phyloP scores from a whole-genome alignment of 1,140 invertebrate species.

The Solenopsis fugax region DNA sequence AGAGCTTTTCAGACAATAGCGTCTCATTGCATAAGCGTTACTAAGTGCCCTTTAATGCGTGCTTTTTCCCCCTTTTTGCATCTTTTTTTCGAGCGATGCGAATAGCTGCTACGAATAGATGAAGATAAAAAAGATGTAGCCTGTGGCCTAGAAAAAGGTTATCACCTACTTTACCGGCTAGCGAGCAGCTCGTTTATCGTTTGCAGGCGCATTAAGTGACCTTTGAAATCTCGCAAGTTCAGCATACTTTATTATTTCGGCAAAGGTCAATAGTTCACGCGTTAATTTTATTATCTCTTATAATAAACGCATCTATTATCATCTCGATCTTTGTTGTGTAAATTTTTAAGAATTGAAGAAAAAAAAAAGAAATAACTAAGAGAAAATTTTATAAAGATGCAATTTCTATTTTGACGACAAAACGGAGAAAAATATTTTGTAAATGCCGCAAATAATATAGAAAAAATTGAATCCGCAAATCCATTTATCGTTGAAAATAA shows the following conservation, averaged over 20 bases:
- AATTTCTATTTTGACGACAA: not conserved
- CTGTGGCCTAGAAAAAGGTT: slow-evolving; percentile 61
- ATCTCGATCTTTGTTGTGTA: not conserved
- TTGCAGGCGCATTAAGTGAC: slow-evolving; percentile 55
- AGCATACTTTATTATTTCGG: slow-evolving; percentile 62
- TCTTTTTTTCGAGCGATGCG: not conserved
- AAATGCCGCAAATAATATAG: not conserved
- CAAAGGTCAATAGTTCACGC: slow-evolving; percentile 58
- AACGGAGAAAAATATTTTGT: not conserved
- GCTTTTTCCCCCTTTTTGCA: not conserved
- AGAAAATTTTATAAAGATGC: not conserved
- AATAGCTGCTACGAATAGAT: slow-evolving; percentile 22
- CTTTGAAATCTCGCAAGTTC: slow-evolving; percentile 58
- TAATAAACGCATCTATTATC: slow-evolving; percentile 5
- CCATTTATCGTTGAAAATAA: not conserved
- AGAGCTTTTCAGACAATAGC: slow-evolving; percentile 68
- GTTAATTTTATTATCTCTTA: slow-evolving; percentile 39
- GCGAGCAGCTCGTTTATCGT: slow-evolving; percentile 40
- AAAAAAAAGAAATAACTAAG: not conserved
- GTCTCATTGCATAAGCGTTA: slow-evolving; percentile 71
- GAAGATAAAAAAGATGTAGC: slow-evolving; percentile 55
- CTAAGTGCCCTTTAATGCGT: slow-evolving; percentile 67
- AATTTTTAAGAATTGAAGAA: not conserved
- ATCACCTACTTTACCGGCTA: slow-evolving; percentile 50
- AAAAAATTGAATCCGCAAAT: not conserved